These are phyloP conservation scores for Garrulus glandarius DNA, from an alignment of 2,797 vertebrate species.

Conservation along the genomic window DNA sequence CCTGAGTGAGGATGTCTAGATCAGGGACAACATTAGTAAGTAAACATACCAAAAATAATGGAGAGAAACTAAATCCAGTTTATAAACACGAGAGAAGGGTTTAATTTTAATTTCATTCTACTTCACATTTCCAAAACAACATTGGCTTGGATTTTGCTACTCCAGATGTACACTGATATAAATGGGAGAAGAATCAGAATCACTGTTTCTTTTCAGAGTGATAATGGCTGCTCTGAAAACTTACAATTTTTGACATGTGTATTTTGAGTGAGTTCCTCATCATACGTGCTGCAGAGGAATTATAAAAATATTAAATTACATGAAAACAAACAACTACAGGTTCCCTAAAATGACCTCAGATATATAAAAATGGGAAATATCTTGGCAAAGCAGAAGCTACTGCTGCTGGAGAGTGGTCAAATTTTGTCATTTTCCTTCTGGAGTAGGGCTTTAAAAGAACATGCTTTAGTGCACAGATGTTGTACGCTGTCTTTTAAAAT, in stretches of 20 bases:
- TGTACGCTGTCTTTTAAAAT: slow-evolving; percentile 59
- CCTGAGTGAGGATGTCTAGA: neutral
- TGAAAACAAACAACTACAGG: slow-evolving; percentile 46
- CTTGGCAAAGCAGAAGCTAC: slow-evolving; percentile 53
- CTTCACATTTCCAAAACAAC: slow-evolving; percentile 11
- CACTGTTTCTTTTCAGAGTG: slow-evolving; percentile 4
- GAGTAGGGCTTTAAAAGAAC: slow-evolving; percentile 45
- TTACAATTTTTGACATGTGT: neutral
- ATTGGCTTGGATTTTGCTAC: neutral
- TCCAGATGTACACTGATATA: slow-evolving; percentile 23
- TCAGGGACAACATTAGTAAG: neutral
- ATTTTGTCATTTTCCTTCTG: slow-evolving; percentile 70
- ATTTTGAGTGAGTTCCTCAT: neutral
- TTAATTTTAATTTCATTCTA: slow-evolving; percentile 10
- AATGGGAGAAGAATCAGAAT: neutral
- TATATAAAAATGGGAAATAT: slow-evolving; percentile 36
- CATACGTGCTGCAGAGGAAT: neutral
- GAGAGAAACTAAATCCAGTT: neutral
- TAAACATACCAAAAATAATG: neutral
- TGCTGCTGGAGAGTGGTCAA: slow-evolving; percentile 65
- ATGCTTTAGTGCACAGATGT: slow-evolving; percentile 61
- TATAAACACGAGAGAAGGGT: neutral
- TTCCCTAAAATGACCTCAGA: slow-evolving; percentile 48
- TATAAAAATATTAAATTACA: slow-evolving; percentile 22
- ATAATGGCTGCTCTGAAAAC: slow-evolving; percentile 5